Base-by-base conservation (phyloP, 2,113 vertebrate genomes). In the Brevimyrus niger region DNA sequence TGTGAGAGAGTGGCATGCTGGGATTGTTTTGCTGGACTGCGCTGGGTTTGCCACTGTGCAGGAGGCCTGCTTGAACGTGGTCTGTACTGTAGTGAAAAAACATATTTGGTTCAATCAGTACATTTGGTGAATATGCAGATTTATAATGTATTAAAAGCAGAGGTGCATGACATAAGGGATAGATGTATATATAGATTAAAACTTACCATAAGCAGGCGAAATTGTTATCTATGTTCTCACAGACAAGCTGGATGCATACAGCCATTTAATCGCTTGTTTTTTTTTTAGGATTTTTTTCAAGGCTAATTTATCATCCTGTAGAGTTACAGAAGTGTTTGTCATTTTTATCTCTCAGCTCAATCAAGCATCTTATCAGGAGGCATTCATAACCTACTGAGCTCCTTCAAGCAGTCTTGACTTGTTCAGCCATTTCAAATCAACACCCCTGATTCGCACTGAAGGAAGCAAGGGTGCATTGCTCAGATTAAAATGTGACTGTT, bases 111-210 rank as follows among this genome's bases (percentile, higher is more conserved):
- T 47, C 55, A 88, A 88, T 88, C 4, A 73, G 44, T 27, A 23
- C 47, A 88, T 53, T 13, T 27, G 42, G 48, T 76, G 87, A 88
- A 88, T 88, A 88, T 46, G 61, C 58, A 88, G 44, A 73, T 88
- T 46, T 85, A 21, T 85, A 23, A 85, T 85, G 21, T 46, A 48
- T n/a, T 86, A 80, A 88, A 48, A 35, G 87, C 46, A 48, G 46
- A 38, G 17, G 17, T 88, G 21, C 55, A 23, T 58, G 55, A 8
- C 23, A 61, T 61, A n/a, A 31, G n/a, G 35, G 61, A 80, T 48
- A 19, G 44, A 15, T 61, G 23, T 73, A 19, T 73, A 46, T 31
- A 50, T 35, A 10, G 27, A 42, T 88, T 73, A 76, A 46, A 21
- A 76, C 46, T 35, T 17, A 38, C 35, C 17, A 27, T 38, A 46